A percentile compares a stretch with the other conserved stretches of the same genome.
phyloP scores from a whole-genome alignment of 2,797 vertebrate species.

The Mycteria americana region DNA sequence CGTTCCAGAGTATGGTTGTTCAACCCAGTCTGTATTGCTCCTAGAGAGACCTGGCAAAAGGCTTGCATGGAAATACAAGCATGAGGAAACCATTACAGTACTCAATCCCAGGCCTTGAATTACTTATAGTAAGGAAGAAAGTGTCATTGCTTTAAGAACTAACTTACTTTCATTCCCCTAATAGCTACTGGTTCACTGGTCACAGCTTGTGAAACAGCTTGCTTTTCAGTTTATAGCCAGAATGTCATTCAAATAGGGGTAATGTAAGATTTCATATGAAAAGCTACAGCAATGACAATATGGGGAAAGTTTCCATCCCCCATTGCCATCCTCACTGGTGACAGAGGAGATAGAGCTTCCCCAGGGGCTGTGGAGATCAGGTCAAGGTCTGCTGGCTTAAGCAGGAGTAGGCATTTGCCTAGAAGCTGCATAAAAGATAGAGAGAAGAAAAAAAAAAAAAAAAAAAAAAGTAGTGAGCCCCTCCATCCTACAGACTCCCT shows the following conservation, averaged over 20 bases:
- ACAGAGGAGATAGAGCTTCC: not conserved
- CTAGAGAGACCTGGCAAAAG: not conserved
- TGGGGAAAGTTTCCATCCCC: not conserved
- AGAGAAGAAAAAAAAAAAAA: not conserved
- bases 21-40: not conserved
- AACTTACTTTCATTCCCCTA: not conserved
- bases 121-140: not conserved
- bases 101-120: not conserved
- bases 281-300: not conserved
- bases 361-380: not conserved
- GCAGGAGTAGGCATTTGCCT: not conserved
- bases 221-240: not conserved
- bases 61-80: not conserved
- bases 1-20: not conserved
- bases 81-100: not conserved
- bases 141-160: not conserved
- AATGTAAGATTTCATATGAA: not conserved
- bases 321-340: not conserved
- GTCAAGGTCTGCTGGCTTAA: not conserved
- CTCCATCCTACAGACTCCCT: not conserved
- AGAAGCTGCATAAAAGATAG: not conserved
- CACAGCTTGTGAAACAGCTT: constrained; percentile 19
- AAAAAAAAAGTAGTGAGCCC: not conserved
- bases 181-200: not conserved
- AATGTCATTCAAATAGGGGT: not conserved